Percentiles rank a stretch among this genome's conserved stretches.
phyloP scores from a whole-genome alignment of 1,140 invertebrate species.

The Trissolcus basalis region DNA sequence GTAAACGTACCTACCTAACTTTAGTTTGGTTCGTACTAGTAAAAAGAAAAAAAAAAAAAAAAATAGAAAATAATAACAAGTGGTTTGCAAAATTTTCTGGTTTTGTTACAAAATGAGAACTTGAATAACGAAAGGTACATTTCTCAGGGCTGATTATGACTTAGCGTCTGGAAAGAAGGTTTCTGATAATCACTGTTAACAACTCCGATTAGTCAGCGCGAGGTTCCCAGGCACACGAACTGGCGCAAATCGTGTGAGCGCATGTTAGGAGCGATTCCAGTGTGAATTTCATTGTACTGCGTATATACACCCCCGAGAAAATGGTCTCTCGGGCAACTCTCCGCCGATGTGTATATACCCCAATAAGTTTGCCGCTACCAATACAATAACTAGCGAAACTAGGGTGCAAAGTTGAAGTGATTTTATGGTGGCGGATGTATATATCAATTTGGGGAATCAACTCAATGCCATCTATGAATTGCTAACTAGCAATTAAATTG shows the following conservation, averaged over 20 bases:
- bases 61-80: too few species aligned
- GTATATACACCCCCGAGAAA: slow-evolving; percentile 48
- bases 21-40: too few species aligned
- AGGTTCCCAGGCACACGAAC: slow-evolving; percentile 67
- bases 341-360: slow-evolving; percentile 17
- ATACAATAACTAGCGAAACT: slow-evolving; percentile 38
- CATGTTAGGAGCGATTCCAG: slow-evolving; percentile 69
- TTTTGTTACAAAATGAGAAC: too few species aligned
- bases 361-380: slow-evolving; percentile 37
- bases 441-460: slow-evolving; percentile 58
- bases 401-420: slow-evolving; percentile 57
- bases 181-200: slow-evolving; percentile 61
- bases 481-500: slow-evolving; percentile 43
- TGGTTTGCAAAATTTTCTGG: too few species aligned
- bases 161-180: background rate
- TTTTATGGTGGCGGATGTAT: slow-evolving; percentile 68
- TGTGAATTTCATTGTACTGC: slow-evolving; percentile 71
- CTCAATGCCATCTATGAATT: slow-evolving; percentile 18
- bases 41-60: too few species aligned
- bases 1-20: too few species aligned
- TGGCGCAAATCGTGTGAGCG: slow-evolving; percentile 72
- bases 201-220: slow-evolving; percentile 70
- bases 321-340: slow-evolving; percentile 28
- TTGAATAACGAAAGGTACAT: too few species aligned
- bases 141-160: background rate